Conservation (phyloP, 2,113 vertebrate species). For the Bothrops jararaca region DNA sequence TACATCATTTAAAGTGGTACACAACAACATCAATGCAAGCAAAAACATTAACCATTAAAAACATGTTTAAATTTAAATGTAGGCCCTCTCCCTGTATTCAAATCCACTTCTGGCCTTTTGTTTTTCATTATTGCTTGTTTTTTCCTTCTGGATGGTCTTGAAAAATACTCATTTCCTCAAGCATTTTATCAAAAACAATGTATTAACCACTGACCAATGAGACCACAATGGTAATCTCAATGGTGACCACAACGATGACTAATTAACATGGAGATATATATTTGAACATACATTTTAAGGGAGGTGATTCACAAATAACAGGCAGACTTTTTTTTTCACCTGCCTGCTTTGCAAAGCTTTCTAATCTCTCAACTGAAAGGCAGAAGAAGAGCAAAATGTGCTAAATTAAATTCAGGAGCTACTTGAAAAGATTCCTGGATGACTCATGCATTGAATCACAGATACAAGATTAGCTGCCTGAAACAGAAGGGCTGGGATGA, state of each 20-base stretch:
- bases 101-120: slow-evolving; percentile 18
- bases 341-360: slow-evolving; percentile 23
- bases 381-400: slow-evolving; percentile 20
- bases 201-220: slow-evolving; percentile 30
- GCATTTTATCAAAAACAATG: slow-evolving; percentile 54
- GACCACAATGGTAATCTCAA: slow-evolving; percentile 43
- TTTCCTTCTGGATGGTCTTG: slow-evolving; percentile 53
- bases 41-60: background rate
- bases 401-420: background rate
- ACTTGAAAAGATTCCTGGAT: slow-evolving; percentile 30
- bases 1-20: background rate
- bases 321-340: slow-evolving; percentile 7
- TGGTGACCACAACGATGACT: slow-evolving; percentile 43
- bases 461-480: slow-evolving; percentile 11
- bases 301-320: background rate
- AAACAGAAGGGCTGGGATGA: background rate
- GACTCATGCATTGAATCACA: slow-evolving; percentile 24
- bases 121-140: slow-evolving; percentile 58
- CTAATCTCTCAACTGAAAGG: slow-evolving; percentile 24
- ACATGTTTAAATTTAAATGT: background rate
- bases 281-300: background rate
- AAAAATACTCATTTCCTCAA: slow-evolving; percentile 55
- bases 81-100: background rate
- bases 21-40: background rate
- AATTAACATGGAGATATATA: slow-evolving; percentile 9